phyloP scores from a whole-genome alignment of 2,888 invertebrate species.

The Standfussiana lucernea region DNA sequence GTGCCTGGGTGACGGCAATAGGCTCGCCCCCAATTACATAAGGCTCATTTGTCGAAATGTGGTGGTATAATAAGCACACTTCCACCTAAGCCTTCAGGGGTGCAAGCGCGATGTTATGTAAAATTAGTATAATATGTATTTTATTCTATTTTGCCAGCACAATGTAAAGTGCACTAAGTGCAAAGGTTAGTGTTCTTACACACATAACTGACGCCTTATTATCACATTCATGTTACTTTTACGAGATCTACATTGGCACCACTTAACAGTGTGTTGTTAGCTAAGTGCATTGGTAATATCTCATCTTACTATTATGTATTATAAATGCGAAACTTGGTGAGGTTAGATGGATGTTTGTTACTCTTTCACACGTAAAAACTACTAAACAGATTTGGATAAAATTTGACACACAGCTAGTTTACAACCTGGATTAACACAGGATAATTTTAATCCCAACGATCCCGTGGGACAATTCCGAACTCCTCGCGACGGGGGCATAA shows the following conservation, averaged over 20 bases:
- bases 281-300: constrained; percentile 4
- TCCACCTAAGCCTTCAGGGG: background rate
- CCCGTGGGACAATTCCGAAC: too few relatives aligned
- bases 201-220: constrained; percentile 12
- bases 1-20: background rate
- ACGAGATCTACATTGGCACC: constrained; percentile 27
- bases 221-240: constrained; percentile 20
- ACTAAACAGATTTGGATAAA: too few relatives aligned
- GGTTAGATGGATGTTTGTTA: too few relatives aligned
- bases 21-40: background rate
- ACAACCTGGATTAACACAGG: too few relatives aligned
- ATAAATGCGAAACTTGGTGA: too few relatives aligned
- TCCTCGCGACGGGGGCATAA: too few relatives aligned
- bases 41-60: background rate
- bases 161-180: background rate
- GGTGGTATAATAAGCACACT: background rate
- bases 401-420: too few relatives aligned
- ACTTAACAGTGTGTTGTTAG: background rate
- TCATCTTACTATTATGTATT: too few relatives aligned
- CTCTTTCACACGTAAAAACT: too few relatives aligned
- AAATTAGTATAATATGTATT: background rate
- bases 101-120: background rate
- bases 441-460: too few relatives aligned
- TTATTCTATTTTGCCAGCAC: background rate
- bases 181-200: background rate